Evolutionary conservation across 2,797 vertebrate genomes (phyloP), one percentile per base, ranked within the genome.

Genomic region (Anguilla marmorata): DNA sequence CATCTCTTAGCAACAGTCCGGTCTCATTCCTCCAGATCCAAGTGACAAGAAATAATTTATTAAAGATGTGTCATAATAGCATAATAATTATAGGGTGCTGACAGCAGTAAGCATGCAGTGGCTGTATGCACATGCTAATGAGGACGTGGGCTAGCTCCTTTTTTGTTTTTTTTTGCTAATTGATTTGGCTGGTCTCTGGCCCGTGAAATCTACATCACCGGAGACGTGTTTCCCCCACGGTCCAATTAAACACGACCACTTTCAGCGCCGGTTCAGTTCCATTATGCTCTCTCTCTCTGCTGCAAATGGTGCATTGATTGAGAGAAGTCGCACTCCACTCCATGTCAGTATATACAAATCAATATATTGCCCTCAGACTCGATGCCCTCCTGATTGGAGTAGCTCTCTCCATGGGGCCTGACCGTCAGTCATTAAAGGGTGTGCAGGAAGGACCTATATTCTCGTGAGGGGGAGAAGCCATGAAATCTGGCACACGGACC

Each of bases 1-100:
- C 33, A 79, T 79, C 37, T 16, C 37, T 79, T 79, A 79, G 74
- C 74, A 79, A 41, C 66, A 79, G 74, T 45, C 74, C 19, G 33
- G 74, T 21, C 66, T 72, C 27, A 0, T 11, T 72, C 30, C 27
- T 0, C 37, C 33, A 37, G 37, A 37, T 79, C 74, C 19, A 41
- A 41, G 33, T 12, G 72, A 37, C 72, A 3, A 66, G 63, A 27
- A 27, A 74, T 74, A 14, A 79, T 79, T 79, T 45, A 16, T 37
- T 45, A 19, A 79, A 79, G 72, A 74, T 41, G 16, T 37, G 4
- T 45, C 37, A 79, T 41, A 16, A 79, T 45, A 21, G 2, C 74
- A 79, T 79, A 37, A 72, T 30, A 6, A 72, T 30, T 27, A 72
- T 27, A 27, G 72, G 66, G 4, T 79, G 37, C 74, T 41, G 37